phyloP scores from a whole-genome alignment of 2,797 vertebrate species.

The Chelidonichthys spinosus region DNA sequence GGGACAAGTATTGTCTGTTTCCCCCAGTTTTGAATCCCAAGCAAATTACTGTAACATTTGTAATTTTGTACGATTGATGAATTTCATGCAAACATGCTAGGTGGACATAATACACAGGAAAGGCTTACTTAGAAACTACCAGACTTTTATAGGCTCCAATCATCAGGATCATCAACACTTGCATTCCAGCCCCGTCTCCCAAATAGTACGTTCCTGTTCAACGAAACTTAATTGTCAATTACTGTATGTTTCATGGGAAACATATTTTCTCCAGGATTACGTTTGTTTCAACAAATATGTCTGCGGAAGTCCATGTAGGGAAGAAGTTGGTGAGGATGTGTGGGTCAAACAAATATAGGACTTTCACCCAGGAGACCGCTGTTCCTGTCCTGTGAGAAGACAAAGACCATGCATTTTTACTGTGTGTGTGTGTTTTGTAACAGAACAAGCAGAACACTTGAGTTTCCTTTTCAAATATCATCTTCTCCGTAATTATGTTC shows the following conservation, averaged over 20 bases:
- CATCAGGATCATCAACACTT: neutral
- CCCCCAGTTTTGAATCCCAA: neutral
- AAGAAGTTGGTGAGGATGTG: neutral
- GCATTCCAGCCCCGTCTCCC: neutral
- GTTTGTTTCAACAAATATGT: neutral
- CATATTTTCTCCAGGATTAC: neutral
- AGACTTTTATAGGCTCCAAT: neutral
- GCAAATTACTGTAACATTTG: neutral
- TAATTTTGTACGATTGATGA: neutral
- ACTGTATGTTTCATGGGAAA: neutral
- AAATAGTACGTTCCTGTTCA: no score
- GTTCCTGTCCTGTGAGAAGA: no score
- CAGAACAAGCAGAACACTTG: neutral
- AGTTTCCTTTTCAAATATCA: neutral
- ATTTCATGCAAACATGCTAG: neutral
- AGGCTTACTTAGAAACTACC: neutral
- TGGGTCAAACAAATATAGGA: neutral
- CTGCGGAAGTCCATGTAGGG: neutral
- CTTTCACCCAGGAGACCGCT: neutral
- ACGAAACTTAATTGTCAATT: neutral
- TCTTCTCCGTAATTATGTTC: neutral
- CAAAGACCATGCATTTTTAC: neutral
- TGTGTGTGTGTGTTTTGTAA: neutral
- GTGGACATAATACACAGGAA: neutral
- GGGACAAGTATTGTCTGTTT: neutral